Base-by-base conservation (phyloP, 2,797 vertebrate species). In the Melanotaenia parkinsoni region DNA sequence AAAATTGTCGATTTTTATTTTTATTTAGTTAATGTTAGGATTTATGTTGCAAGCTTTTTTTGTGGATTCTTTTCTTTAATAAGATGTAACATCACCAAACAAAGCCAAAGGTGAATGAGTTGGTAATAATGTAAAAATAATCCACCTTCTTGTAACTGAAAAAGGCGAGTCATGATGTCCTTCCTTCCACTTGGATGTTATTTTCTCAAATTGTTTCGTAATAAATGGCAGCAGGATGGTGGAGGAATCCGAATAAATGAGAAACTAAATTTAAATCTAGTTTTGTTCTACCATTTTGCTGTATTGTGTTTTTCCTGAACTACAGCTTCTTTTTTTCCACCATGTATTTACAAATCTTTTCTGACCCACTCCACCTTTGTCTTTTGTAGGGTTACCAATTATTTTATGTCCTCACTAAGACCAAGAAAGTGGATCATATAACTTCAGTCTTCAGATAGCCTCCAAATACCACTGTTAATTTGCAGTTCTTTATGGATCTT, bases 131-230 rank as follows among this genome's bases (percentile, higher is more conserved):
- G 2, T 2, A 53, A 47, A 66, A 74, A 65, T 53, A 24, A 77
- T 77, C 80, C 73, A 75, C 77, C 57, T 24, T 54, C 72, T 73
- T 35, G 43, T 30, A 80, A 58, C 64, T 75, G 62, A 79, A 83
- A 59, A 30, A 86, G 53, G 64, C 20, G 35, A 78, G 72, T 72
- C 85, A 86, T 86, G 80, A 37, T 74, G 83, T 91, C 85, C 88
- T 86, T 89, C 85, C 86, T 77, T 14, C 37, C 24, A 32, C 56
- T 85, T 81, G 76, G 61, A 89, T 72, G 75, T 64, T 37, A 18
- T 59, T 24, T 54, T 73, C 28, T 45, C 38, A 13, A 1, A 53
- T 53, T 67, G 59, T 79, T 76, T 80, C 28, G 62, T 28, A 65
- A 63, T 63, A 24, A 30, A 35, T 5, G 12, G 10, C 1, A 10